Evolutionary conservation across 2,888 invertebrate genomes (phyloP), one percentile per base, ranked within the genome.

Genomic region (Chloroclystis v-ata): DNA sequence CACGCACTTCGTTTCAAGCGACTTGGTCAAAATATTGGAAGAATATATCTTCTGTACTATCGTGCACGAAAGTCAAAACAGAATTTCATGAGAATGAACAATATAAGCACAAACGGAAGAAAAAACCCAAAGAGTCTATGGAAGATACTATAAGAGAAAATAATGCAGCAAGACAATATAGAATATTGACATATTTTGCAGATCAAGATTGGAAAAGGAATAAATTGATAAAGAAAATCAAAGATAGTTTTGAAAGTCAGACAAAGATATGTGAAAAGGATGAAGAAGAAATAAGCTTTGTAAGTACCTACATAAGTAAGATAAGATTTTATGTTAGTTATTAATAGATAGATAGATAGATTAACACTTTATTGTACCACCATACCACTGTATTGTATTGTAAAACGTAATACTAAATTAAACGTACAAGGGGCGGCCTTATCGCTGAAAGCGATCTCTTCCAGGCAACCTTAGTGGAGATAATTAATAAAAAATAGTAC

Each of bases 61-160:
- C 57, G 16, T 54, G 42, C 13, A 45, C 44, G 11, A 46, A 48
- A 7, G 30, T 28, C 0, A 43, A 41, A n/a, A 45, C 42, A 14
- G 47, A 52, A 6, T 46, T 45, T 13, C 33, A 46, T 6, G 13
- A 37, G 3, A 33, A 32, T 3, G 56, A 59, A 35, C 61, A 61
- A 24, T 66, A 60, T 14, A 63, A 56, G 24, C 67, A 71, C 41
- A 82, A 78, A 55, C 63, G 68, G 3, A 75, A 55, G 46, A 57
- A 57, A 28, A 57, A 50, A 40, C 40, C 35, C 12, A 53, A 52
- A 14, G 49, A 44, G 8, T 14, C 7, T n/a, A 20, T 2, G 37
- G 8, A 1, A 53, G 37, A 16, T 10, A 28, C 12, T 39, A 37
- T 7, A 8, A 26, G 9, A 16, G 39, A 26, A 13, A 37, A 25